phyloP scores from a whole-genome alignment of 2,113 vertebrate genomes.

The Nibea albiflora region DNA sequence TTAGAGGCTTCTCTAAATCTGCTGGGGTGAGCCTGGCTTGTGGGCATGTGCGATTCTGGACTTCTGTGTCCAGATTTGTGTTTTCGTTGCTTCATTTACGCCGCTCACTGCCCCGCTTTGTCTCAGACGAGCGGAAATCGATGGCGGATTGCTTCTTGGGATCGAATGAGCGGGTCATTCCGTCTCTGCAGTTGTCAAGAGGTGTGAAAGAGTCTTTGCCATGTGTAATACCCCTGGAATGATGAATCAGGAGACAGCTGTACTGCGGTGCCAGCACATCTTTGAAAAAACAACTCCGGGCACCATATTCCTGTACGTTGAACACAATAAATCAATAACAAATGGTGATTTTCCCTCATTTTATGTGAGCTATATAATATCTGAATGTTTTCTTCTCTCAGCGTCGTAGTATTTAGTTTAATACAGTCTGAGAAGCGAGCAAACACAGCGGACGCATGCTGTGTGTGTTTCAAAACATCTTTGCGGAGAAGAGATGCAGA shows the following conservation, averaged over 20 bases:
- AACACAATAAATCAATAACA: background rate
- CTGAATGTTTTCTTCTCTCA: background rate
- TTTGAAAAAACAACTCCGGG: background rate
- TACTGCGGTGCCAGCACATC: background rate
- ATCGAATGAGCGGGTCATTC: conserved; percentile 1
- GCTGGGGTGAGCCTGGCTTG: conserved; percentile 1
- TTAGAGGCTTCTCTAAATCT: conserved; percentile 22
- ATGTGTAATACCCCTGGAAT: conserved; percentile 35
- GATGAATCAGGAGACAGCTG: conserved; percentile 13
- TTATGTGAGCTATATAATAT: background rate
- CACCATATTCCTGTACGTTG: background rate
- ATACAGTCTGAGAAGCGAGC: background rate
- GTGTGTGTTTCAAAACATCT: conserved; percentile 5
- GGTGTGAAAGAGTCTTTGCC: background rate
- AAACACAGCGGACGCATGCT: background rate
- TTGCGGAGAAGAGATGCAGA: conserved; percentile 2
- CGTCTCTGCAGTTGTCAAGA: conserved; percentile 20
- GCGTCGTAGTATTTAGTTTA: background rate
- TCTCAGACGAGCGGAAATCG: background rate
- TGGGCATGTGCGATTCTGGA: background rate
- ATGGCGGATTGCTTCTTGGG: background rate
- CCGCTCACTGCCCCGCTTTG: background rate
- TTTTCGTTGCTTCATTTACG: background rate
- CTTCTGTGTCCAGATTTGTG: background rate
- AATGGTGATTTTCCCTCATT: background rate